Base-by-base conservation (phyloP, 2,888 invertebrate species). In the Temnothorax ravouxi region DNA sequence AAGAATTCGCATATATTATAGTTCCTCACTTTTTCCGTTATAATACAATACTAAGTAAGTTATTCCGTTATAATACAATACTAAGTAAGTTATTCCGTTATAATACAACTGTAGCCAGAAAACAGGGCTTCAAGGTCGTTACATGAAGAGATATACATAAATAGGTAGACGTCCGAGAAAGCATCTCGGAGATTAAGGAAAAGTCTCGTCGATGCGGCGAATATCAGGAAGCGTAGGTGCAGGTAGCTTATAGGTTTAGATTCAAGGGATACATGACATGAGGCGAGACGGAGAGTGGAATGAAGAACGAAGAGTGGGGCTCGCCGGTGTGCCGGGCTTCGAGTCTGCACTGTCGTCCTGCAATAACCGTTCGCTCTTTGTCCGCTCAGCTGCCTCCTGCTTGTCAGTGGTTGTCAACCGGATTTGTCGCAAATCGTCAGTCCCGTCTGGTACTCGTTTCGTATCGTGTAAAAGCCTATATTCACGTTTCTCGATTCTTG, bases 301-400 rank as follows among this genome's bases (percentile, higher is more conserved):
- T 67, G 83, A 79, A 71, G 71, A 87, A 79, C 79, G 80, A 71
- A 80, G 44, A 75, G 87, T 86, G 52, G 87, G 87, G 76, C 84
- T 86, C 76, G 88, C 85, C 77, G 88, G 86, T 86, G 83, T 84
- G 84, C 71, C 84, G 83, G 86, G 86, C 86, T 88, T 90, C 87
- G 90, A 87, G 87, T 88, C 89, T 89, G 88, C 88, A 86, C 88
- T 92, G 92, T 93, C 92, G 92, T 91, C 91, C 93, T 93, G 94
- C 93, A 94, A 93, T 93, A 93, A 94, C 94, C 93, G 93, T 94
- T 94, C 92, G 92, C 93, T 94, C 94, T 94, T 94, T 94, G 94
- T 94, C 93, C 94, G 93, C 91, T 94, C 94, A 94, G 94, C 94
- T 94, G 94, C 94, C 94, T 94, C 91, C 91, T 93, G 92, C 91